Evolutionary conservation across 2,113 vertebrate genomes (phyloP), one percentile per base, ranked within the genome.

Genomic region (Ia io): DNA sequence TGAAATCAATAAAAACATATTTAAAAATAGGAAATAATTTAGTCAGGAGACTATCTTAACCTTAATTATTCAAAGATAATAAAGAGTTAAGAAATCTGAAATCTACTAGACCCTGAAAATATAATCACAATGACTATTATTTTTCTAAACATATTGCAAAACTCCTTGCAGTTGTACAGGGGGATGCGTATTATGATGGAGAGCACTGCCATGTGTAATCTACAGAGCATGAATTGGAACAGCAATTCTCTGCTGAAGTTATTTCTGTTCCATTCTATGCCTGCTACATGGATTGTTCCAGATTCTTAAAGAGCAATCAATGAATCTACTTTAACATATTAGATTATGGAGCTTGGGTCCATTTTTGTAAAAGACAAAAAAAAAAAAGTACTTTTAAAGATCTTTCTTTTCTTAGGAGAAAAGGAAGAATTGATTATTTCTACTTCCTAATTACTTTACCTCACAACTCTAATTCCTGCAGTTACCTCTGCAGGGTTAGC

Each of bases 21-120:
- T 84, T 85, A 96, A 94, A 95, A 12, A 61, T 28, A 61, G 59
- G 96, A 96, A 80, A 86, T 90, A 94, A 88, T 95, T 97, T 96
- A 61, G 59, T 61, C 11, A 71, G 65, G n/a, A 96, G 47, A 77
- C 28, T 16, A 13, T 70, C n/a, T 90, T 96, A 79, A 53, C 4
- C 56, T 95, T 97, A 77, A 91, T 90, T 61, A 76, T 3, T 61
- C 28, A 42, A 93, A 14, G 32, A 93, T 88, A 88, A 32, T 84
- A 96, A 97, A 93, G 32, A 42, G 42, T 67, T 98, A 92, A 94
- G 40, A 84, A 95, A 91, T 87, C 51, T 91, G 84, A 97, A 97
- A 94, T 90, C 44, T 93, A 51, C 90, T 92, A 96, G 32, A 88
- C 9, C 22, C 20, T 91, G 69, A 96, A 97, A 96, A 51, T 70